Evolutionary conservation across 2,797 vertebrate genomes (phyloP), one percentile per base, ranked within the genome.

Genomic region (Intellagama lesueurii): DNA sequence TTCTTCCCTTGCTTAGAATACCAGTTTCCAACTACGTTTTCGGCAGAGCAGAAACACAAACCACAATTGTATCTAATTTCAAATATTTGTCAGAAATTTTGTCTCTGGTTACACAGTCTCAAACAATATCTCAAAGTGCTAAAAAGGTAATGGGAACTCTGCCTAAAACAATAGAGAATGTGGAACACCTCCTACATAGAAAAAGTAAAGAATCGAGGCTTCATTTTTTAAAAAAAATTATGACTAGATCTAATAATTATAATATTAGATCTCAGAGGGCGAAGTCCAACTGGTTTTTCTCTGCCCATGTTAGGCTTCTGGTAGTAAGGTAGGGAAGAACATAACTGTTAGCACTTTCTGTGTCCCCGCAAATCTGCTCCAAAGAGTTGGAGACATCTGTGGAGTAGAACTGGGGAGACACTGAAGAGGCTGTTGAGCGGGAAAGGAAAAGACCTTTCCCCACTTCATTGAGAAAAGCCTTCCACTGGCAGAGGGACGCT

Each of bases 181-280:
- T 68, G 66, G 40, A 16, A 47, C 35, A 66, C 60, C 60, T 64
- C 60, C 60, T 64, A 14, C 60, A 64, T 19, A 64, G 60, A 64
- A 64, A 64, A 14, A 64, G 19, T 22, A 64, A 64, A 22, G 60
- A 64, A 64, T 64, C 52, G n/a, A 17, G 28, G 28, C 1, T 56
- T n/a, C 52, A 56, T 79, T 52, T 44, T 44, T 79, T 79, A 78
- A 78, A 44, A 78, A 79, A 80, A 80, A 60, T 56, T 79, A 80
- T 80, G 16, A 22, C 32, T 16, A 22, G 52, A 56, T 56, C 52
- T 9, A 5, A 56, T 56, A 56, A 56, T 7, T 56, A 56, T 56
- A 56, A 56, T 56, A 56, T 49, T 78, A 14, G 77, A 47, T 79
- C 76, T 26, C 26, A 2, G 66, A 83, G 44, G 28, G 12, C 26